Percentiles rank a stretch among this genome's conserved stretches.
phyloP scores from a whole-genome alignment of 2,888 invertebrate species.

The Melinopterus prodromus region DNA sequence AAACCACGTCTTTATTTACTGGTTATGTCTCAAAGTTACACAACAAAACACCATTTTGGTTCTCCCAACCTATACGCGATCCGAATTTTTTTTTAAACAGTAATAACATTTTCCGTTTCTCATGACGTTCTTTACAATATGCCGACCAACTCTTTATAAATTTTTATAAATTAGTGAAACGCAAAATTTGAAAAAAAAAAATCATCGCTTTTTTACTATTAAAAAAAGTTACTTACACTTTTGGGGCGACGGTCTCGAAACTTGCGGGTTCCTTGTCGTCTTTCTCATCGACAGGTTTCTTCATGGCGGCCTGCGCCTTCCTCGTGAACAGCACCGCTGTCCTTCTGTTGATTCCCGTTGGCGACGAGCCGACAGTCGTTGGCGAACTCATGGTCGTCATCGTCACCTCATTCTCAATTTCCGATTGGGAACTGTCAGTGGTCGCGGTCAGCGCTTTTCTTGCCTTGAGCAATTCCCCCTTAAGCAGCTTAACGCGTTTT shows the following conservation, averaged over 20 bases:
- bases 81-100: too few relatives aligned
- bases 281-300: constrained; percentile 62
- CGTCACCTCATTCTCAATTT: constrained; percentile 52
- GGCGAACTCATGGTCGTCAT: constrained; percentile 37
- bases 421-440: constrained; percentile 58
- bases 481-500: constrained; percentile 67
- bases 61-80: too few relatives aligned
- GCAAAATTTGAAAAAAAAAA: too few relatives aligned
- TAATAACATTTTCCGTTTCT: too few relatives aligned
- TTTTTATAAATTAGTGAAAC: too few relatives aligned
- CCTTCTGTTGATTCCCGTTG: constrained; percentile 71
- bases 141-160: too few relatives aligned
- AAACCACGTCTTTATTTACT: too few relatives aligned
- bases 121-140: too few relatives aligned
- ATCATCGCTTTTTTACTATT: too few relatives aligned
- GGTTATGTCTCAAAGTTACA: too few relatives aligned
- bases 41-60: too few relatives aligned
- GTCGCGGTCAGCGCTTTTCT: constrained; percentile 55
- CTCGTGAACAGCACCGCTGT: constrained; percentile 82
- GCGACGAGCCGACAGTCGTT: constrained; percentile 55
- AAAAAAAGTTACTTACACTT: constrained; percentile 32
- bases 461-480: constrained; percentile 67
- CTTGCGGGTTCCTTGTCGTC: constrained; percentile 42
- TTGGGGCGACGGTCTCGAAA: constrained; percentile 49
- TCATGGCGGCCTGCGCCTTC: constrained; percentile 70